Conservation (phyloP, 2,888 invertebrate species). For the Agrochola litura region DNA sequence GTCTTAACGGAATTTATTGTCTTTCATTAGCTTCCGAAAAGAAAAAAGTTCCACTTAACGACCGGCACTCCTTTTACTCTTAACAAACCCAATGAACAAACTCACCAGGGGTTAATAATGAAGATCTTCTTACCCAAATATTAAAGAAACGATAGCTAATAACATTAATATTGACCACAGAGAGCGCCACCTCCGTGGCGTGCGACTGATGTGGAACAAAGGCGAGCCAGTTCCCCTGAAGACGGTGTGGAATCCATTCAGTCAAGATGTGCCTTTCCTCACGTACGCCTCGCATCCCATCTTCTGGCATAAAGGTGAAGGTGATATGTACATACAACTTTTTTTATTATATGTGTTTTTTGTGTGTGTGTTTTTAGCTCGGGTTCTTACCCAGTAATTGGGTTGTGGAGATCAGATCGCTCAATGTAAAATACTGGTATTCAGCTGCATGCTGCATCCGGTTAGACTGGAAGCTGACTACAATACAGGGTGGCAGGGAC, state of each 20-base stretch:
- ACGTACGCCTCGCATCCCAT: slow-evolving; percentile 96
- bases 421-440: neutral
- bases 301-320: slow-evolving; percentile 92
- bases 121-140: no score
- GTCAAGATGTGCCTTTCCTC: slow-evolving; percentile 94
- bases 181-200: slow-evolving; percentile 93
- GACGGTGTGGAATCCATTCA: slow-evolving; percentile 96
- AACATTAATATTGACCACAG: slow-evolving; percentile 83
- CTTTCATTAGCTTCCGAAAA: no score
- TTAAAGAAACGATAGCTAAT: neutral
- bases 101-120: neutral
- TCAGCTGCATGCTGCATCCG: neutral
- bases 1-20: no score
- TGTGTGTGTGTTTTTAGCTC: slow-evolving; percentile 15
- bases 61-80: no score
- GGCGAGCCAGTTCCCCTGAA: slow-evolving; percentile 92
- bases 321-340: slow-evolving; percentile 40
- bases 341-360: slow-evolving; percentile 15
- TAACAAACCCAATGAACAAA: neutral
- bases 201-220: slow-evolving; percentile 95
- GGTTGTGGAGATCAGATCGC: neutral
- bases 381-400: neutral
- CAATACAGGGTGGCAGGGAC: neutral
- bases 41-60: no score
- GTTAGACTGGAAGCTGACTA: neutral